A percentile compares a stretch with the other conserved stretches of the same genome.
Evolutionary conservation across 2,888 invertebrate species (phyloP).

Genomic region (Acanthosepion lycidas): DNA sequence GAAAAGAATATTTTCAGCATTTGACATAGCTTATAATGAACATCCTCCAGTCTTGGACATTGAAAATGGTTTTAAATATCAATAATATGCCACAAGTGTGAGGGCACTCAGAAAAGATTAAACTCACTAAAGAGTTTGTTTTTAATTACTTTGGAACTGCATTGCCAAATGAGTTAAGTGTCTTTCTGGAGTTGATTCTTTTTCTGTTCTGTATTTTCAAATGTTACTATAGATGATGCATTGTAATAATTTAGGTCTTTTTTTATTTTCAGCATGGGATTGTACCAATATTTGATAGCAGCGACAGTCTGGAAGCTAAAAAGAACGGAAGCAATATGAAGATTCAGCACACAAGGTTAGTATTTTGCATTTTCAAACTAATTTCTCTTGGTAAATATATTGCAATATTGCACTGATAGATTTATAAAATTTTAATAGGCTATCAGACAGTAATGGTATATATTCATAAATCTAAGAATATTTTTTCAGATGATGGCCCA

Average conservation of each 20-base stretch:
- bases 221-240: not conserved
- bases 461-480: too few relatives aligned
- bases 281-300: conserved; percentile 74
- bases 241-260: not conserved
- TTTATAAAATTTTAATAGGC: not conserved
- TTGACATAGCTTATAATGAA: too few relatives aligned
- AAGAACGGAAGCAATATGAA: conserved; percentile 75
- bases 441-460: not conserved
- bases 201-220: not conserved
- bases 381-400: not conserved
- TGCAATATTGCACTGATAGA: not conserved
- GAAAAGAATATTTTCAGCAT: too few relatives aligned
- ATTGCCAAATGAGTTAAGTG: not conserved
- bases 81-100: not conserved
- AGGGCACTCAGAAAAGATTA: not conserved
- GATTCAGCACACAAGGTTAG: conserved; percentile 72
- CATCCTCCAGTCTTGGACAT: not conserved
- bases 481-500: too few relatives aligned
- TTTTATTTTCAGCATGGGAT: conserved; percentile 74
- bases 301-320: conserved; percentile 69
- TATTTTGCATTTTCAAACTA: not conserved
- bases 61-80: not conserved
- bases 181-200: not conserved
- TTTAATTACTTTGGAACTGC: not conserved
- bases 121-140: not conserved